Evolutionary conservation across 2,888 invertebrate genomes (phyloP).

Genomic region (Achlya flavicornis): DNA sequence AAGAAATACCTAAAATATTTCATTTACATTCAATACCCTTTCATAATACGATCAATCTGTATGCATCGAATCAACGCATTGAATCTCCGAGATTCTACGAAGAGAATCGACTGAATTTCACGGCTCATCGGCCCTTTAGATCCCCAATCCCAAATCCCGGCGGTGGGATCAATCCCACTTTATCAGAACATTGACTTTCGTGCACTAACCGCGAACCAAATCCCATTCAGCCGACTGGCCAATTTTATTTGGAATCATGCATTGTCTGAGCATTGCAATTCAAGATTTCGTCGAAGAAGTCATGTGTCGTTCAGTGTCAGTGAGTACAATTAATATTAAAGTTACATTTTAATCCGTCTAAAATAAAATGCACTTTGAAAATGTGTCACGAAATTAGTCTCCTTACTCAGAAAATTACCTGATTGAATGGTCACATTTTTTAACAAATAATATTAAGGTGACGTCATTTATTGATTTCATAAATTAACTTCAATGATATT

Average conservation of each 20-base stretch:
- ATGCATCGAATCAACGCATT: conserved; percentile 14
- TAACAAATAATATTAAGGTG: no score
- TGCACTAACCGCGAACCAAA: conserved; percentile 39
- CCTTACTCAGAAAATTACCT: no score
- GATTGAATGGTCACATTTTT: no score
- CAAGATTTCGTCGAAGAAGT: not conserved
- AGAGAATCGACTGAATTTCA: conserved; percentile 49
- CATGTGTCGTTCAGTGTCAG: no score
- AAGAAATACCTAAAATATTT: no score
- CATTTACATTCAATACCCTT: not conserved
- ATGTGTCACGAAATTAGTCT: no score
- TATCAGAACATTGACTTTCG: conserved; percentile 66
- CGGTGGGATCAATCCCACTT: conserved; percentile 61
- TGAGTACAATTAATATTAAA: no score
- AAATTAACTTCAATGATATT: no score
- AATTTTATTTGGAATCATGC: not conserved
- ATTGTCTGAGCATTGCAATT: not conserved
- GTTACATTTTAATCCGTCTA: no score
- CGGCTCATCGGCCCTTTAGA: conserved; percentile 46
- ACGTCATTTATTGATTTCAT: no score
- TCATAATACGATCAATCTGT: not conserved
- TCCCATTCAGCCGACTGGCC: conserved; percentile 25
- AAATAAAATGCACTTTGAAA: no score
- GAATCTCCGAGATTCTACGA: conserved; percentile 15
- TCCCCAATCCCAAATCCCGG: conserved; percentile 41